These are phyloP conservation scores for Origma solitaria DNA, from an alignment of 2,113 vertebrate genomes.

Conservation along the genomic window DNA sequence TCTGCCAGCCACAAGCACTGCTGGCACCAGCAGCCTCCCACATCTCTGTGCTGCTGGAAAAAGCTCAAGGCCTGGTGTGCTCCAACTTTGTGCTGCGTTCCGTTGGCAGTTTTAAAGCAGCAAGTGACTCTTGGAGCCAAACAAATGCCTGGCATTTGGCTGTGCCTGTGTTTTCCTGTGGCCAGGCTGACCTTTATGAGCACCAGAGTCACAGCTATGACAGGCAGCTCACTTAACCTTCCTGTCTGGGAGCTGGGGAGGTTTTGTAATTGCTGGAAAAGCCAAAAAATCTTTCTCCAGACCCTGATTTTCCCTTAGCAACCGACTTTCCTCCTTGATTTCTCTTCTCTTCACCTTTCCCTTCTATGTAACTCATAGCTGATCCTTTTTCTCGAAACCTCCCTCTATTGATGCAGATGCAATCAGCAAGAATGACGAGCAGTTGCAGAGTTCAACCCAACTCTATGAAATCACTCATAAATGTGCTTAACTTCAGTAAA, in stretches of 20 bases:
- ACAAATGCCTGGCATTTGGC: slow-evolving; percentile 1
- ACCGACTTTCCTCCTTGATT: slow-evolving; percentile 9
- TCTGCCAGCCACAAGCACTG: background rate
- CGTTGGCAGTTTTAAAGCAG: slow-evolving; percentile 5
- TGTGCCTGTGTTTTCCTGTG: background rate
- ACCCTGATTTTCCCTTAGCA: background rate
- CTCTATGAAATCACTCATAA: background rate
- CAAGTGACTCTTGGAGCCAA: background rate
- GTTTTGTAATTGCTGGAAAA: slow-evolving; percentile 44
- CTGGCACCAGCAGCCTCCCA: background rate
- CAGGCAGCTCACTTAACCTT: slow-evolving; percentile 10
- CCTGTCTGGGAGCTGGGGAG: background rate
- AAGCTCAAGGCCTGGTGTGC: background rate
- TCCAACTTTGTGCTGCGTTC: background rate
- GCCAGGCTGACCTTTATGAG: slow-evolving; percentile 46
- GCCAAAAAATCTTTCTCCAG: slow-evolving; percentile 34
- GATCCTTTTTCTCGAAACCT: background rate
- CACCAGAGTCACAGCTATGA: background rate
- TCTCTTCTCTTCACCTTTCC: slow-evolving; percentile 49
- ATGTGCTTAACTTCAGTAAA: background rate
- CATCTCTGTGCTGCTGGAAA: background rate
- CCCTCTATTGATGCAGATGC: background rate
- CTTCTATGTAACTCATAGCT: slow-evolving; percentile 12
- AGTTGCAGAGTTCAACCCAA: background rate
- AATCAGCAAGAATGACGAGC: background rate